A percentile compares a stretch with the other conserved stretches of the same genome.
These are phyloP conservation scores for Denticeps clupeoides DNA, from an alignment of 2,797 vertebrate species.

Conservation along the genomic window DNA sequence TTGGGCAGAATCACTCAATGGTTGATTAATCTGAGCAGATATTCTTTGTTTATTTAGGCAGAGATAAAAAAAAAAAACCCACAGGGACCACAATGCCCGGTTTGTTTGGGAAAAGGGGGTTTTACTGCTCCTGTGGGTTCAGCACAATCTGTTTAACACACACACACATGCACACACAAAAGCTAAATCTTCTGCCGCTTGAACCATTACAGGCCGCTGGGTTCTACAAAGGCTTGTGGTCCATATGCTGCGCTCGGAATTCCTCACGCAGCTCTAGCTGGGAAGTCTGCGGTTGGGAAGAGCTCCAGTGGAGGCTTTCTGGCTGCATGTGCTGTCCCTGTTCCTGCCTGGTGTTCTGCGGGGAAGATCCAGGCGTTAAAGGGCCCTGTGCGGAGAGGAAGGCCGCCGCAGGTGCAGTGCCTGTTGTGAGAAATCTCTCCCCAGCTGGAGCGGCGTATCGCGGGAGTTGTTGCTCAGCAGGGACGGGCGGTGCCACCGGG, in stretches of 20 bases:
- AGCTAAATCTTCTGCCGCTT: too few relatives aligned
- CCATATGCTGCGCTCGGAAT: too few relatives aligned
- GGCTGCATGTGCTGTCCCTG: too few relatives aligned
- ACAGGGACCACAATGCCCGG: too few relatives aligned
- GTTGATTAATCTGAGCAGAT: background rate
- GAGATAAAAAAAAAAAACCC: too few relatives aligned
- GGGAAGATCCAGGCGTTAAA: conserved; percentile 47
- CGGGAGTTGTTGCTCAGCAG: conserved; percentile 50
- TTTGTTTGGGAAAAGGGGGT: background rate
- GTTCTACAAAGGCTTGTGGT: too few relatives aligned
- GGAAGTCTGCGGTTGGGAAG: too few relatives aligned
- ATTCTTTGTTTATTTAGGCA: background rate
- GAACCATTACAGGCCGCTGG: too few relatives aligned
- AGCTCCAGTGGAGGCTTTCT: too few relatives aligned
- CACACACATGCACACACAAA: too few relatives aligned
- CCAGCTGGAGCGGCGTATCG: conserved; percentile 33
- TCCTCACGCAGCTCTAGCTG: too few relatives aligned
- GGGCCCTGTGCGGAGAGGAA: conserved; percentile 44
- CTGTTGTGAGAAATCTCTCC: conserved; percentile 2
- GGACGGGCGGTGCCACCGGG: conserved; percentile 20
- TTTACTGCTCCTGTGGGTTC: conserved; percentile 8
- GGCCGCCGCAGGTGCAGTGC: conserved; percentile 42
- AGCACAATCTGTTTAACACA: background rate
- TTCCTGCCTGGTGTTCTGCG: conserved; percentile 36
- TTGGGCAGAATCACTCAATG: background rate